Evolutionary conservation across 2,797 vertebrate species (phyloP).

Genomic region (Girardinus metallicus): DNA sequence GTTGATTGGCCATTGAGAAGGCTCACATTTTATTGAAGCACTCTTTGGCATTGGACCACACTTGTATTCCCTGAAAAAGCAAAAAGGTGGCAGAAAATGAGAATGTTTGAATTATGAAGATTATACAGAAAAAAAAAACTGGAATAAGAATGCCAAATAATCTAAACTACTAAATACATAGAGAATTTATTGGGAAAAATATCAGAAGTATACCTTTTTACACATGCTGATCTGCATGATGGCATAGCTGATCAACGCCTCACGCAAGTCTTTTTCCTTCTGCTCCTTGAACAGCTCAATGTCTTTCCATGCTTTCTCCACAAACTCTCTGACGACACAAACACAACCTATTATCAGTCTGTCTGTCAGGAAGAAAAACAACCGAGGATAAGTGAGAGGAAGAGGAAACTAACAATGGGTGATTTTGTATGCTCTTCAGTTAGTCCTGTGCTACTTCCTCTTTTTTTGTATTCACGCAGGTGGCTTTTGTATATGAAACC

Average conservation of each 20-base stretch:
- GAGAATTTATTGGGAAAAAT: neutral
- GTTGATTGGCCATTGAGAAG: conserved; percentile 29
- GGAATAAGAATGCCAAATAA: neutral
- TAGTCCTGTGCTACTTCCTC: conserved; percentile 2
- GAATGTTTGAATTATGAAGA: neutral
- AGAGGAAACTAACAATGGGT: neutral
- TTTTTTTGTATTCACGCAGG: neutral
- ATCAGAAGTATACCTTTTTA: conserved; percentile 88
- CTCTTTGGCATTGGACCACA: conserved; percentile 98
- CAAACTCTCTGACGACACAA: conserved; percentile 86
- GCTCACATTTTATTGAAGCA: conserved; percentile 98
- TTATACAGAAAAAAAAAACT: neutral
- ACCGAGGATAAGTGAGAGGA: neutral
- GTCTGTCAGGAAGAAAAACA: neutral
- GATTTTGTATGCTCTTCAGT: conserved; percentile 3
- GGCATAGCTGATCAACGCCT: conserved; percentile 95
- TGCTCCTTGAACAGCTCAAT: conserved; percentile 95
- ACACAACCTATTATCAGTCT: conserved; percentile 5
- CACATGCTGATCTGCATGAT: conserved; percentile 99
- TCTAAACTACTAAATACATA: neutral
- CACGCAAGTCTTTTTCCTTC: conserved; percentile 93
- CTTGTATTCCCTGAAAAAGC: conserved; percentile 90
- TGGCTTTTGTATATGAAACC: neutral
- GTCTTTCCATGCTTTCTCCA: conserved; percentile 93
- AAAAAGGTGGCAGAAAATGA: conserved; percentile 10